A percentile compares a stretch with the other conserved stretches of the same genome.
These are phyloP conservation scores for Azemiops feae DNA, from an alignment of 2,113 vertebrate genomes.

Conservation along the genomic window DNA sequence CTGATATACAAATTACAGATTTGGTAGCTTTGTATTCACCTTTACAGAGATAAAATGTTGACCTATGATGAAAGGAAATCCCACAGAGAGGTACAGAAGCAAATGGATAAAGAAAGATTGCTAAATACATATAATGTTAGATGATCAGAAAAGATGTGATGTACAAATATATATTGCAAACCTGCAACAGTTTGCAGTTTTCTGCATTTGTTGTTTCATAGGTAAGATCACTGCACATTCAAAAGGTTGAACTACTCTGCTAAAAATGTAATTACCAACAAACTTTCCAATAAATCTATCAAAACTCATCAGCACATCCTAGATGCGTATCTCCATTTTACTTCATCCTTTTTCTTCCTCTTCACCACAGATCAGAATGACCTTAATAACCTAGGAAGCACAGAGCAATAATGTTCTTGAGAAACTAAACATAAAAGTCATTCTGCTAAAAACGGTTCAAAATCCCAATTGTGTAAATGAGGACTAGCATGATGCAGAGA, in stretches of 20 bases:
- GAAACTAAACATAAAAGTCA: background rate
- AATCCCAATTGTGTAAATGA: background rate
- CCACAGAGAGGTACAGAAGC: background rate
- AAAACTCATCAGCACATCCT: background rate
- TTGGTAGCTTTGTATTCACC: background rate
- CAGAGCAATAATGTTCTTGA: background rate
- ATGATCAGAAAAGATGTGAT: background rate
- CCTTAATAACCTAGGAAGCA: background rate
- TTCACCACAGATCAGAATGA: background rate
- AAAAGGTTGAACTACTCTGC: background rate
- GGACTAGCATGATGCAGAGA: background rate
- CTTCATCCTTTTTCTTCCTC: background rate
- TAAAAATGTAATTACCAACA: background rate
- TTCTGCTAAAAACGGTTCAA: slow-evolving; percentile 1
- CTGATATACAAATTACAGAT: background rate
- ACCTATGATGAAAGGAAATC: background rate
- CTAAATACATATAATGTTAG: background rate
- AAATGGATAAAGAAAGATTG: background rate
- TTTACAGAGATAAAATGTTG: background rate
- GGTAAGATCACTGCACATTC: background rate
- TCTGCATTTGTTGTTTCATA: background rate
- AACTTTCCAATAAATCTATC: background rate
- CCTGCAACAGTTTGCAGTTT: background rate
- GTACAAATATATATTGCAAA: background rate
- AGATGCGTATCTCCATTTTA: background rate